These are phyloP conservation scores for Hirundo rustica DNA, from an alignment of 2,797 vertebrate genomes.

Conservation along the genomic window DNA sequence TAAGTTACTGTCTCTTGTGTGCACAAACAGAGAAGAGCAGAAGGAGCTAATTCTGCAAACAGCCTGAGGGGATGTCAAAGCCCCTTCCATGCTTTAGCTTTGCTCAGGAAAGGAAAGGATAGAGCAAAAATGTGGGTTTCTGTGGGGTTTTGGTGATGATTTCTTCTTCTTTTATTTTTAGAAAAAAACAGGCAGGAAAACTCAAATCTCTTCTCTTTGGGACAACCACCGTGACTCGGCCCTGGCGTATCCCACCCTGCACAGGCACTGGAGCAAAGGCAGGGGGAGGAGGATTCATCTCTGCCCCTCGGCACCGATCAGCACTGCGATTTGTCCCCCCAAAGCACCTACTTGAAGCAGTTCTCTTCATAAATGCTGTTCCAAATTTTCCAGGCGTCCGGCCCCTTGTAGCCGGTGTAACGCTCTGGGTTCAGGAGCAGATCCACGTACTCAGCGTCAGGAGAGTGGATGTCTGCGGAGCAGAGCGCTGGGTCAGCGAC, in stretches of 20 bases:
- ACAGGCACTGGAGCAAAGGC: background rate
- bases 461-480: constrained; percentile 75
- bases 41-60: background rate
- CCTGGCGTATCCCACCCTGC: background rate
- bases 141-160: background rate
- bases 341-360: constrained; percentile 81
- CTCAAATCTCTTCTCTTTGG: too few species aligned
- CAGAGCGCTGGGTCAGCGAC: background rate
- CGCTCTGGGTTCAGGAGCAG: constrained; percentile 80
- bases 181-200: background rate
- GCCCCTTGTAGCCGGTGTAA: constrained; percentile 81
- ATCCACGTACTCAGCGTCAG: constrained; percentile 80
- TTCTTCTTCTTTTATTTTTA: background rate
- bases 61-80: background rate
- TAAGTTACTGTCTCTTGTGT: background rate
- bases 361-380: constrained; percentile 85
- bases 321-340: background rate
- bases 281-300: background rate
- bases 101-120: background rate
- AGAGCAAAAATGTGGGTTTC: background rate
- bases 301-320: background rate
- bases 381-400: constrained; percentile 81
- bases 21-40: background rate
- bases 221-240: background rate
- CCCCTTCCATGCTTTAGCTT: background rate